Evolutionary conservation across 1,140 invertebrate species (phyloP).

Genomic region (Bombus superbus): DNA sequence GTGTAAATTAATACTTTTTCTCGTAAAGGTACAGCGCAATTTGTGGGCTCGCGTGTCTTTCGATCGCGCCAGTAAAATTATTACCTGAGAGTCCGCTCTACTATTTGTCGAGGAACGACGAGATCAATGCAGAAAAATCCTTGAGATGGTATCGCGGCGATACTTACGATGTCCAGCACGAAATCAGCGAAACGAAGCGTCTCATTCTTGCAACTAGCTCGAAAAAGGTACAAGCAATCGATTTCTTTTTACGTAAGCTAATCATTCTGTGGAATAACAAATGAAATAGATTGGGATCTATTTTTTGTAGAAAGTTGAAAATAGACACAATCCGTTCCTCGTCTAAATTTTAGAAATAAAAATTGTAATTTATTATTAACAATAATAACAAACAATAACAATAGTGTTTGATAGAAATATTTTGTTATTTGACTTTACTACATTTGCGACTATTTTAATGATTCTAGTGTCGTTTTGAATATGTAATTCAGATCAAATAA

Average conservation of each 20-base stretch:
- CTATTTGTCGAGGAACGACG: slow-evolving; percentile 63
- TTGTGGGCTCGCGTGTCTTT: slow-evolving; percentile 84
- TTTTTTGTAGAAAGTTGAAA: background rate
- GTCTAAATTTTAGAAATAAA: no score
- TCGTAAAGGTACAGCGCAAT: slow-evolving; percentile 78
- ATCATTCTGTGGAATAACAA: background rate
- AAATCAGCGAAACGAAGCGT: slow-evolving; percentile 79
- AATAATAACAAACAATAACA: no score
- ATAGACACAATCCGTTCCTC: background rate
- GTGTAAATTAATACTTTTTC: slow-evolving; percentile 31
- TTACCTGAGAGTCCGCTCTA: slow-evolving; percentile 88
- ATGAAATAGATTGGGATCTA: no score
- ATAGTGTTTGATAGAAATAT: no score
- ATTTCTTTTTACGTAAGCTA: background rate
- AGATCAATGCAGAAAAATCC: slow-evolving; percentile 83
- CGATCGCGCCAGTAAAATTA: slow-evolving; percentile 80
- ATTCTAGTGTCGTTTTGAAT: no score
- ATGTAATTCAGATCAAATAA: no score
- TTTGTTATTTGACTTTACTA: no score
- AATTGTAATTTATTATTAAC: no score
- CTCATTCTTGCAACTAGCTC: slow-evolving; percentile 21
- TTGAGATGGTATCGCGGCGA: slow-evolving; percentile 86
- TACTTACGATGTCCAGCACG: slow-evolving; percentile 82
- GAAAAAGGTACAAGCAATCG: slow-evolving; percentile 36
- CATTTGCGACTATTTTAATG: no score